phyloP scores from a whole-genome alignment of 2,888 invertebrate genomes.

The Dynastes maya region DNA sequence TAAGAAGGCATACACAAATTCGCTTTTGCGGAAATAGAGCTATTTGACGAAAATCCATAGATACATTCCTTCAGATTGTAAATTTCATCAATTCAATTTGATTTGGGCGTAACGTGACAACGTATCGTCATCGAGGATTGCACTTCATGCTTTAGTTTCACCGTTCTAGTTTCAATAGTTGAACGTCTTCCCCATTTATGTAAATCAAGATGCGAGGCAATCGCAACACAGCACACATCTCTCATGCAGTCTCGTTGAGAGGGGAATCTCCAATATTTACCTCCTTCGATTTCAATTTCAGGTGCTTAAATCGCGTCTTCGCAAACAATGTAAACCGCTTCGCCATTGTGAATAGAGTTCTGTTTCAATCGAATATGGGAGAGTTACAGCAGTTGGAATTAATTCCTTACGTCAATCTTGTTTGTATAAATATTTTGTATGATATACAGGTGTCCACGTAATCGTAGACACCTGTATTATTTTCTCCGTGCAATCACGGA shows the following conservation, averaged over 20 bases:
- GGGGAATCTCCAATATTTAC: conserved; percentile 27
- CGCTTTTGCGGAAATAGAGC: background rate
- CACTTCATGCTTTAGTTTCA: conserved; percentile 29
- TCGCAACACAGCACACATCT: background rate
- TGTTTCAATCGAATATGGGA: background rate
- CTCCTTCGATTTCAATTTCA: conserved; percentile 13
- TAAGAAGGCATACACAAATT: too few relatives aligned
- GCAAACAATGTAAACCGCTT: conserved; percentile 13
- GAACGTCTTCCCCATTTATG: conserved; percentile 17
- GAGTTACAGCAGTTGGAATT: background rate
- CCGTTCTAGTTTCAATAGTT: conserved; percentile 33
- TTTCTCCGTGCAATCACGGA: too few relatives aligned
- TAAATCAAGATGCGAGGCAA: conserved; percentile 28
- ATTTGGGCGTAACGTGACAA: conserved; percentile 21
- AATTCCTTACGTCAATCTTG: background rate
- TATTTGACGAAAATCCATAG: background rate
- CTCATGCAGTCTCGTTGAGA: background rate
- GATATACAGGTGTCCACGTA: too few relatives aligned
- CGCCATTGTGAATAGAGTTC: background rate
- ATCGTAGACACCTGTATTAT: too few relatives aligned
- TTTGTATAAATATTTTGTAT: too few relatives aligned
- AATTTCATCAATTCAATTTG: conserved; percentile 37
- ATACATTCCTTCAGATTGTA: conserved; percentile 7
- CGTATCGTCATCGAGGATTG: conserved; percentile 1
- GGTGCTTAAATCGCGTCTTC: conserved; percentile 9